phyloP scores from a whole-genome alignment of 1,140 invertebrate genomes.

The Dendrolimus punctatus region DNA sequence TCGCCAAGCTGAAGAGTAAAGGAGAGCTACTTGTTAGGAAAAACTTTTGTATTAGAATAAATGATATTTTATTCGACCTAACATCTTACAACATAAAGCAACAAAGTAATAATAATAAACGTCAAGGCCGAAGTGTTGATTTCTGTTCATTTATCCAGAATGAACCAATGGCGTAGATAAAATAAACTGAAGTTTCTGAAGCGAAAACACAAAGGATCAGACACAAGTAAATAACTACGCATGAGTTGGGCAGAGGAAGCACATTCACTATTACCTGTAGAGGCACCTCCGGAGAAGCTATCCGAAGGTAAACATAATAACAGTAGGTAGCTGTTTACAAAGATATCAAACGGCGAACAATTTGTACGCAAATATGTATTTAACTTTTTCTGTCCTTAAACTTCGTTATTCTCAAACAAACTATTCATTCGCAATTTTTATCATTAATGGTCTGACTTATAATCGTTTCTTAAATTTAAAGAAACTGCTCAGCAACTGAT shows the following conservation, averaged over 20 bases:
- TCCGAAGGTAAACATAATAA: background rate
- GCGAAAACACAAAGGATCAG: conserved; percentile 64
- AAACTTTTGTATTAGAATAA: conserved; percentile 16
- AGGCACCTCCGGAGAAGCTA: background rate
- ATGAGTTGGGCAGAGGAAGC: conserved; percentile 48
- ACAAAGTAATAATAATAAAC: conserved; percentile 32
- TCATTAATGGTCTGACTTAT: too few species aligned
- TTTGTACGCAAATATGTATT: background rate
- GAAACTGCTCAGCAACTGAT: too few species aligned
- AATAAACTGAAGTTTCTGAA: conserved; percentile 57
- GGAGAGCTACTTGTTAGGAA: conserved; percentile 27
- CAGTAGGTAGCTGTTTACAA: background rate
- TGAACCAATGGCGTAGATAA: conserved; percentile 56
- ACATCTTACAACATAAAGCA: too few species aligned
- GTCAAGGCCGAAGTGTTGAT: conserved; percentile 3
- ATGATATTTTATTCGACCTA: too few species aligned
- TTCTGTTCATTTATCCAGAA: conserved; percentile 50
- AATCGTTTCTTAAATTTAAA: too few species aligned
- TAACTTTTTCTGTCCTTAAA: too few species aligned
- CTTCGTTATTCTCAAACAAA: too few species aligned
- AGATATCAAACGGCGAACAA: background rate
- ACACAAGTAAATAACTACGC: conserved; percentile 60
- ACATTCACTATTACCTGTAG: conserved; percentile 32
- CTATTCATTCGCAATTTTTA: too few species aligned
- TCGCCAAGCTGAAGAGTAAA: too few species aligned